A percentile compares a stretch with the other conserved stretches of the same genome.
These are phyloP conservation scores for Cosmia pyralina DNA, from an alignment of 2,888 invertebrate species.

Conservation along the genomic window DNA sequence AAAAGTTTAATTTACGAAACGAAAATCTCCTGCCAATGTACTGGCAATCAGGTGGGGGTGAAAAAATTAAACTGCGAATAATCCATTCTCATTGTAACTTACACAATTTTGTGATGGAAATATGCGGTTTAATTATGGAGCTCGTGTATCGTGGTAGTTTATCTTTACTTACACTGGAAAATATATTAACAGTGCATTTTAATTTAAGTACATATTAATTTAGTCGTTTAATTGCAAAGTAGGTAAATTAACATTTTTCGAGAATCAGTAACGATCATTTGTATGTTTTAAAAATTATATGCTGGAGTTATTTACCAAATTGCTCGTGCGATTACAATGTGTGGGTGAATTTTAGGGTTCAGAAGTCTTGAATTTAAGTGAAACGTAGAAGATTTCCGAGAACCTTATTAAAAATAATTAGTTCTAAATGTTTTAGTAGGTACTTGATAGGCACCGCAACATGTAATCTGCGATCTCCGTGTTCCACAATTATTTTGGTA, in stretches of 20 bases:
- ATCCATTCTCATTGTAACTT: conserved; percentile 19
- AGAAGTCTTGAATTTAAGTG: background rate
- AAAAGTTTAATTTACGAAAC: conserved; percentile 49
- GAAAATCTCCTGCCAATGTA: conserved; percentile 41
- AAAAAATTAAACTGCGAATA: conserved; percentile 38
- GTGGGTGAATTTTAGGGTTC: background rate
- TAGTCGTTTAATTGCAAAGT: background rate
- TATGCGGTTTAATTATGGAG: conserved; percentile 35
- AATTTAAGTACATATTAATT: conserved; percentile 32
- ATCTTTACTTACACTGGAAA: conserved; percentile 20
- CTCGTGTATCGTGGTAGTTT: background rate
- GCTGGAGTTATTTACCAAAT: background rate
- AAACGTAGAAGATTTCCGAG: background rate
- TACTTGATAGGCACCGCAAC: background rate
- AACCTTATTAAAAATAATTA: background rate
- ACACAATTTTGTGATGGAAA: conserved; percentile 35
- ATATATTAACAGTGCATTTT: conserved; percentile 8
- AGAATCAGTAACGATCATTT: background rate
- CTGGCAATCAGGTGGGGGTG: conserved; percentile 21
- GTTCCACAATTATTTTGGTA: background rate
- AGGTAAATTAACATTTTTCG: conserved; percentile 21
- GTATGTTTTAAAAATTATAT: background rate
- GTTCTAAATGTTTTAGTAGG: background rate
- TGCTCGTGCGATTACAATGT: background rate
- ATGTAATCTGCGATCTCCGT: background rate